Base-by-base conservation (phyloP, 2,888 invertebrate genomes). In the Euplagia quadripunctaria region DNA sequence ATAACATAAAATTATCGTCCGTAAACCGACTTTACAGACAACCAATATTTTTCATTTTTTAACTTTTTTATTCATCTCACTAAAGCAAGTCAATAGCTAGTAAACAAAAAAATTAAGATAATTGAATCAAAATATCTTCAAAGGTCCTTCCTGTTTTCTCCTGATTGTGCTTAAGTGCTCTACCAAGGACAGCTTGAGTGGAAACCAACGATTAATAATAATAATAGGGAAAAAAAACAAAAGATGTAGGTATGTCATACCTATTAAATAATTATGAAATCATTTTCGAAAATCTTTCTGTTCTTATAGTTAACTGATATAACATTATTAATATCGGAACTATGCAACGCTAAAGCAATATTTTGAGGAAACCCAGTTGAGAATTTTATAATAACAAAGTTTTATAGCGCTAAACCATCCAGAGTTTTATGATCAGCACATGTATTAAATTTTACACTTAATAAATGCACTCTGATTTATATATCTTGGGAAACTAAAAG, bases 391-490 rank as follows among this genome's bases (percentile, higher is more conserved):
- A 51, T 14, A 51, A 16, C 51, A 51, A 12, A 16, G 11, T 49
- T 51, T 16, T 49, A 12, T 46, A 65, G 46, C 6, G 20, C 65
- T 46, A 14, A 16, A 14, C 46, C 14, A 66, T 55, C 17, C 11
- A 6, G 6, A 52, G n/a, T 52, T 52, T n/a, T n/a, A 55, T 68
- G 42, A n/a, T 52, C 12, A 42, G 12, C 11, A 41, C 14, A 11
- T 17, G 9, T 51, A 20, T 16, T 20, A 16, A 49, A 61, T 58
- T 61, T 58, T 46, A 43, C 16, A 2, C n/a, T 55, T 52, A 75
- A 72, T 71, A 67, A 73, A 74, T 42, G 52, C 66, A 61, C 16
- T 71, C 68, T 49, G 42, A 63, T 42, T 17, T 64, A 42, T 31
- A 64, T 68, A 68, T 65, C 31, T 58, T 52, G 51, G 41, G 14